Conservation (phyloP, 2,797 vertebrate species). For the Pempheris klunzingeri region DNA sequence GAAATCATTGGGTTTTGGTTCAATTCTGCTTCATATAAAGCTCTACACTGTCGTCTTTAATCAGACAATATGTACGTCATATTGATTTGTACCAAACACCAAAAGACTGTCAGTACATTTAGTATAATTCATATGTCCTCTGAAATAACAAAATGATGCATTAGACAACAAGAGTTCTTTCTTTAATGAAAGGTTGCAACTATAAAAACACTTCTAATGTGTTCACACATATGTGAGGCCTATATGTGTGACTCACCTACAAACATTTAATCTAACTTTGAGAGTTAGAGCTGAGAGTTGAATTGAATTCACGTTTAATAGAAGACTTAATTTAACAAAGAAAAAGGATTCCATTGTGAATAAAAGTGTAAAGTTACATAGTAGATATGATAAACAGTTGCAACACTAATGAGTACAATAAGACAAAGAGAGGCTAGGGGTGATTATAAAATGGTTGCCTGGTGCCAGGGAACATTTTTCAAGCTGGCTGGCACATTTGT, state of each 20-base stretch:
- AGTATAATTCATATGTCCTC: background rate
- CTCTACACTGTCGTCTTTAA: background rate
- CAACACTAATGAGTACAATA: slow-evolving; percentile 21
- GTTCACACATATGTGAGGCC: background rate
- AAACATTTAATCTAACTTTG: background rate
- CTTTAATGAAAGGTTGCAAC: background rate
- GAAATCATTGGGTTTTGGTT: background rate
- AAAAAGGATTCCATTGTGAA: background rate
- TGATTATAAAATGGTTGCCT: slow-evolving; percentile 33
- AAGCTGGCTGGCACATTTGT: slow-evolving; percentile 59
- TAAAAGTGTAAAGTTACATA: background rate
- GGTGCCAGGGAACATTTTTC: slow-evolving; percentile 61
- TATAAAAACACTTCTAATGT: background rate
- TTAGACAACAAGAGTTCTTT: background rate
- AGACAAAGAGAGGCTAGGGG: slow-evolving; percentile 22
- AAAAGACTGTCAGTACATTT: background rate
- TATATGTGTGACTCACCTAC: background rate
- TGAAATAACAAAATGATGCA: background rate
- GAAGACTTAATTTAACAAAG: background rate
- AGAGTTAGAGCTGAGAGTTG: background rate
- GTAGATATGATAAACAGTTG: slow-evolving; percentile 7
- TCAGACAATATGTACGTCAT: background rate
- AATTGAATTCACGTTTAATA: background rate
- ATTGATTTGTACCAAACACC: background rate
- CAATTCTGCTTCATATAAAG: background rate